Conservation (phyloP, 1,140 invertebrate genomes). For the Acyrthosiphon pisum region DNA sequence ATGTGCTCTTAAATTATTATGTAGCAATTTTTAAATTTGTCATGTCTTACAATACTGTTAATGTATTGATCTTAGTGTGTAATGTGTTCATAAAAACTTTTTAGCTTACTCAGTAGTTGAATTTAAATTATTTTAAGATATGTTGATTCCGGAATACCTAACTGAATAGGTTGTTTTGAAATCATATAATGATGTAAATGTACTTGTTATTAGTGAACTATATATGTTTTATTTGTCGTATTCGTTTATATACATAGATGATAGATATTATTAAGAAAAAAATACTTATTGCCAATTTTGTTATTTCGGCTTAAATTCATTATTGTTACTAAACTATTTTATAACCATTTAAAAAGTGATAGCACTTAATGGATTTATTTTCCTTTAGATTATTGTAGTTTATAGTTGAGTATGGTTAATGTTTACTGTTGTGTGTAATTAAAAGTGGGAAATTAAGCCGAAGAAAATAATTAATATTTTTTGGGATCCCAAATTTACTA, state of each 20-base stretch:
- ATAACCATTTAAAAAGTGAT: not conserved
- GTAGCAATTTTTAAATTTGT: not conserved
- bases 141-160: not conserved
- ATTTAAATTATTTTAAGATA: not conserved
- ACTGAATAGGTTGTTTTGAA: not conserved
- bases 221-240: not conserved
- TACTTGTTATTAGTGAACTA: not conserved
- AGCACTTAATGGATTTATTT: not conserved
- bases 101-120: not conserved
- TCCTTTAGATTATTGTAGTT: not conserved
- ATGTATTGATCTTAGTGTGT: not conserved
- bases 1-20: not conserved
- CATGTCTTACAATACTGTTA: not conserved
- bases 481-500: not conserved
- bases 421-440: not conserved
- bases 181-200: not conserved
- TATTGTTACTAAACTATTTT: not conserved
- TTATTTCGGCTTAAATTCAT: not conserved
- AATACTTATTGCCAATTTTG: not conserved
- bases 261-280: slow-evolving; percentile 3
- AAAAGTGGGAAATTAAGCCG: not conserved
- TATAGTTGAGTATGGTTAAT: not conserved
- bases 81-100: not conserved
- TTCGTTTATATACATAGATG: not conserved
- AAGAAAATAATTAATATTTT: not conserved